Conservation (phyloP, 2,113 vertebrate species). For the Haemorhous mexicanus region DNA sequence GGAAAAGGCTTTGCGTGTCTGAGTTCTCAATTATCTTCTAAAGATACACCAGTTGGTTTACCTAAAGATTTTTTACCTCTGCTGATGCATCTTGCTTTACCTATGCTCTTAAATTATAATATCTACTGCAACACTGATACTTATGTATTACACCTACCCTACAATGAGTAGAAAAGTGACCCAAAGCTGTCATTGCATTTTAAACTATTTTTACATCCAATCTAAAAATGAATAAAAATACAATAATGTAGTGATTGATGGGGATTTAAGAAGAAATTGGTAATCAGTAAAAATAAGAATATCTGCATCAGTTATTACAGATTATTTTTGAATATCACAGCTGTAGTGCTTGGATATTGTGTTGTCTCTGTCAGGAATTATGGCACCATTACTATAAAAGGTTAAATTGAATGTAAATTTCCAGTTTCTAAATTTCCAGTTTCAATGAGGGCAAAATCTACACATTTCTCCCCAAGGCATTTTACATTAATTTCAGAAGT, state of each 20-base stretch:
- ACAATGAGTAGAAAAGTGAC: not conserved
- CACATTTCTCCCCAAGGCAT: not conserved
- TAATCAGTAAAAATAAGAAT: not conserved
- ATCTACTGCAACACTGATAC: not conserved
- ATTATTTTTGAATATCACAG: not conserved
- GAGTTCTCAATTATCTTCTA: not conserved
- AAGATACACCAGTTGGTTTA: not conserved
- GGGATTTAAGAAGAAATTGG: not conserved
- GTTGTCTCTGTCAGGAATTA: not conserved
- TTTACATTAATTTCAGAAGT: not conserved
- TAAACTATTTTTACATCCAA: not conserved
- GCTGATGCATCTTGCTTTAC: not conserved
- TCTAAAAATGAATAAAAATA: not conserved
- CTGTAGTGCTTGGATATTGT: not conserved
- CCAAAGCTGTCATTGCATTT: not conserved
- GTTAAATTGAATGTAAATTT: not conserved
- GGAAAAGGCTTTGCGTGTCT: not conserved
- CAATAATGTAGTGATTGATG: not conserved
- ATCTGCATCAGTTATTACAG: not conserved
- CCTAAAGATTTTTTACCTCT: not conserved
- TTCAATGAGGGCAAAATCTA: not conserved
- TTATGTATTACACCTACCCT: not conserved
- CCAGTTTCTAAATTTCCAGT: not conserved
- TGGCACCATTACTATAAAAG: not conserved
- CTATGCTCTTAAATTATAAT: not conserved